Evolutionary conservation across 2,797 vertebrate species (phyloP), one percentile per base, ranked within the genome.

Genomic region (Labroides dimidiatus): DNA sequence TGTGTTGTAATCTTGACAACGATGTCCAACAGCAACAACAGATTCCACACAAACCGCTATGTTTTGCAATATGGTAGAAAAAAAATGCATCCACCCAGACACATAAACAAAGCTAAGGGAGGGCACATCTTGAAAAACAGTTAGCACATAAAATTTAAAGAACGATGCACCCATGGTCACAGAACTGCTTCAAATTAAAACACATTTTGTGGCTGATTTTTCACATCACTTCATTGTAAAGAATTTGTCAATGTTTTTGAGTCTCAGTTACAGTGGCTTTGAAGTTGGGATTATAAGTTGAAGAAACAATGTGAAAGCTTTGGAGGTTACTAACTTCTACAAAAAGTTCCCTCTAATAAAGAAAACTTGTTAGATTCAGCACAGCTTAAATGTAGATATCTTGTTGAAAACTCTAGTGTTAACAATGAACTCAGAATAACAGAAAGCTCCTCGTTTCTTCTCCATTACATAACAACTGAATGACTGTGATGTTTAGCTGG

Each of bases 31-130:
- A 45, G 10, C 20, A 60, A 72, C 43, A 78, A 70, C 50, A 81
- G 39, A 73, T 76, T 73, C 58, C 58, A 21, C 8, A 54, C 42
- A 23, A 61, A 75, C 42, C 75, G 62, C 33, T 64, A 33, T 55
- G 43, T 82, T 75, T 72, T 69, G 64, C 59, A 78, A 78, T 42
- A 52, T 62, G 52, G 63, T 15, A 20, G 5, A 30, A 43, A 33
- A 44, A 66, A 30, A 43, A 58, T 17, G 16, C 15, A 19, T 23
- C 37, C 5, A n/a, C 30, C 27, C 39, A 45, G 44, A 66, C 3
- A 57, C 17, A 66, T 54, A 53, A 69, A 45, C 47, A 62, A 27
- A 57, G 21, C 30, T 4, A n/a, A 7, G 17, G 16, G 37, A n/a
- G 21, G 23, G 20, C 57, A 20, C 15, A 14, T 49, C 48, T 7